A percentile compares a stretch with the other conserved stretches of the same genome.
phyloP scores from a whole-genome alignment of 2,113 vertebrate species.

The Peromyscus californicus region DNA sequence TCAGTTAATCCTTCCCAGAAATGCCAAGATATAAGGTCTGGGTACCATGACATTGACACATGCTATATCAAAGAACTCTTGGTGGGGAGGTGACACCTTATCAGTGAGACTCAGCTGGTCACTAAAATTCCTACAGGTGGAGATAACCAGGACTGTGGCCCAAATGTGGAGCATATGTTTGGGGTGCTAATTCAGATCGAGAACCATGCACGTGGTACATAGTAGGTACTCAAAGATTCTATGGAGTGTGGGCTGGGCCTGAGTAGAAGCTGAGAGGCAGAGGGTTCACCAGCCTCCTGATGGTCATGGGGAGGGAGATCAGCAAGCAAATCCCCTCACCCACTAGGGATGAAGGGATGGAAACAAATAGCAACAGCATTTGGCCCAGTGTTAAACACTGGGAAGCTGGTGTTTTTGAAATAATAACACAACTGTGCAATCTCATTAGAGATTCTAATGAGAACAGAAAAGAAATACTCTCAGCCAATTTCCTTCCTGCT shows the following conservation, averaged over 20 bases:
- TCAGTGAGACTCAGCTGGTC: neutral
- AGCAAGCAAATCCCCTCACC: neutral
- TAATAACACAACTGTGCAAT: slow-evolving; percentile 38
- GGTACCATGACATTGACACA: too few relatives aligned
- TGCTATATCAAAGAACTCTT: neutral
- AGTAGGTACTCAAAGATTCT: neutral
- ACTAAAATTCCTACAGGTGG: neutral
- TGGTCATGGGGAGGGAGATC: too few relatives aligned
- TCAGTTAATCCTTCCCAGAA: neutral
- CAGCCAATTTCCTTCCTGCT: slow-evolving; percentile 55
- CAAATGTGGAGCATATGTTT: neutral
- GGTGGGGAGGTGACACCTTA: neutral
- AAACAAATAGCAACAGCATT: slow-evolving; percentile 54
- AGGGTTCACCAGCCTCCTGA: neutral
- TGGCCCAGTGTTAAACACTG: slow-evolving; percentile 62
- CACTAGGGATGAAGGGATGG: neutral
- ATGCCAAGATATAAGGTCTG: neutral
- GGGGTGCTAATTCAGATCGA: neutral
- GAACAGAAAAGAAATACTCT: slow-evolving; percentile 56
- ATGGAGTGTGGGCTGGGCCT: neutral
- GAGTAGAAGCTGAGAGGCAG: neutral
- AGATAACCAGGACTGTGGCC: neutral
- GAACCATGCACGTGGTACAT: neutral
- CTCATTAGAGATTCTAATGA: slow-evolving; percentile 66
- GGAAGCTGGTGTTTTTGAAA: slow-evolving; percentile 59